Conservation (phyloP, 2,113 vertebrate genomes). For the Rhinoptilus africanus region DNA sequence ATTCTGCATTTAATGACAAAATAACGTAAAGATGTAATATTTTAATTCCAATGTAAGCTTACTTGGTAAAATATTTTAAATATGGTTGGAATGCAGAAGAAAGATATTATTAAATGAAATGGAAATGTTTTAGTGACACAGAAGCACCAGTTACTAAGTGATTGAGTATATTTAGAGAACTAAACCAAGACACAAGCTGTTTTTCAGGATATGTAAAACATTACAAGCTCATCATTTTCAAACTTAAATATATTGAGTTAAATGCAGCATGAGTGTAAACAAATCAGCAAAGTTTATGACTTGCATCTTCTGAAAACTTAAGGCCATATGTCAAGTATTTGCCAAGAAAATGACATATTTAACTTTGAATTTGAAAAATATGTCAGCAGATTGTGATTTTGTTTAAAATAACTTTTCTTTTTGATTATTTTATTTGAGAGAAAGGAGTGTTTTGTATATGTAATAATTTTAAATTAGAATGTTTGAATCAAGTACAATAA, state of each 20-base stretch:
- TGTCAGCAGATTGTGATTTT: neutral
- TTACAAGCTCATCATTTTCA: neutral
- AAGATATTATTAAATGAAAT: slow-evolving; percentile 17
- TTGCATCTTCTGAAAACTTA: neutral
- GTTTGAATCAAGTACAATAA: neutral
- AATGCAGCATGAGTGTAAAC: neutral
- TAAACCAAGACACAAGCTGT: neutral
- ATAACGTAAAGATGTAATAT: neutral
- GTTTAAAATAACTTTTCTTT: neutral
- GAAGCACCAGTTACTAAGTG: neutral
- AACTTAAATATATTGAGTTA: neutral
- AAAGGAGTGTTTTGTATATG: neutral
- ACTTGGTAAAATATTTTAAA: neutral
- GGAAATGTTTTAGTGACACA: neutral
- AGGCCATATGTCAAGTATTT: neutral
- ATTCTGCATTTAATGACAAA: slow-evolving; percentile 22
- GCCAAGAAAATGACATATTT: neutral
- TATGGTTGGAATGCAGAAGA: neutral
- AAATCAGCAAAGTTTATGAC: neutral
- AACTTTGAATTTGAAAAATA: neutral
- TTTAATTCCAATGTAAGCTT: neutral
- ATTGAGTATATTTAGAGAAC: neutral
- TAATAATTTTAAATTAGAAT: neutral
- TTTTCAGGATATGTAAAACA: neutral
- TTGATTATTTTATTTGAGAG: neutral